A percentile compares a stretch with the other conserved stretches of the same genome.
These are phyloP conservation scores for Drosophila baimaii DNA, from an alignment of 1,140 invertebrate genomes.

Conservation along the genomic window DNA sequence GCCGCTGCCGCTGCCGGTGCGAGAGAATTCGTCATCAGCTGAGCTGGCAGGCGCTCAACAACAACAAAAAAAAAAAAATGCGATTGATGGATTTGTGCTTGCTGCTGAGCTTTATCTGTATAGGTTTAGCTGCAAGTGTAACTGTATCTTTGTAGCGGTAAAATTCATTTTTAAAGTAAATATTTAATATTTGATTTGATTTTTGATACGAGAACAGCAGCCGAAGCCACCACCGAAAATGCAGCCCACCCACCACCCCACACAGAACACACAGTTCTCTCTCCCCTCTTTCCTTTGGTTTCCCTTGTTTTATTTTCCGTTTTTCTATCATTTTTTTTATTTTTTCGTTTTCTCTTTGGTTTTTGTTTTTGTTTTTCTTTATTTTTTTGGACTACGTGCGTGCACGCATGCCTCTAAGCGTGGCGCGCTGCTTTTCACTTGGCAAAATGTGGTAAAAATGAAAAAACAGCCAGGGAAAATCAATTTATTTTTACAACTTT, in stretches of 20 bases:
- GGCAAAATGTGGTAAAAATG: conserved; percentile 39
- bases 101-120: conserved; percentile 4
- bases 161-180: conserved; percentile 5
- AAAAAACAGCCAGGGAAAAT: conserved; percentile 48
- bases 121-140: conserved; percentile 15
- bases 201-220: conserved; percentile 5
- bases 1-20: conserved; percentile 11
- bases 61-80: conserved; percentile 12
- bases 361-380: conserved; percentile 5
- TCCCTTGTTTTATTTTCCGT: not conserved
- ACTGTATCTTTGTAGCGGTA: conserved; percentile 25
- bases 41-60: conserved; percentile 64
- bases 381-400: conserved; percentile 62
- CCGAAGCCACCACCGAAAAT: conserved; percentile 26
- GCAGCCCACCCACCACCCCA: conserved; percentile 17
- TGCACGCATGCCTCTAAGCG: conserved; percentile 54
- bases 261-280: not conserved
- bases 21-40: conserved; percentile 75
- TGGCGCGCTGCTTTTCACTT: conserved; percentile 20
- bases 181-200: not conserved
- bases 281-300: not conserved
- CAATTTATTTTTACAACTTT: conserved; percentile 58
- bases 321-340: conserved; percentile 1
- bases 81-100: conserved; percentile 16
- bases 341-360: not conserved